Evolutionary conservation across 2,113 vertebrate species (phyloP), one percentile per base, ranked within the genome.

Genomic region (Meles meles): DNA sequence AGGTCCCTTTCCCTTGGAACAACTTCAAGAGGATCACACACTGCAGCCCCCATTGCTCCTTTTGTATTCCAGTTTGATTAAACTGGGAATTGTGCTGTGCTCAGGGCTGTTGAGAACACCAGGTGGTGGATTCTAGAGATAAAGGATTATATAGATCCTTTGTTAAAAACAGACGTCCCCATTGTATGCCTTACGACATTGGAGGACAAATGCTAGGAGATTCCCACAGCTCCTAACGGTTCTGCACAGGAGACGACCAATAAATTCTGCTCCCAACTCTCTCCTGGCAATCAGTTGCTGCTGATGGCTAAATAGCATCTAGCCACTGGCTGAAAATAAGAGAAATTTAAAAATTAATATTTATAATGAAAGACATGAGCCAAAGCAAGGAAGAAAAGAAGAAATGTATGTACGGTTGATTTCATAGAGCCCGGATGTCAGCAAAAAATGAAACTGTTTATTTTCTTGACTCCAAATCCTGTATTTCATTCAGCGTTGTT

Each of bases 51-150:
- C 71, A 2, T 1, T 3, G 92, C 92, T 93, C 87, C 69, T 61
- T 98, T 84, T 97, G 83, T 97, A 42, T 76, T 76, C 90, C 95
- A 84, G 93, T 95, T 95, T 96, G 97, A 97, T 98, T 97, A 93
- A 96, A 95, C 96, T 97, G 97, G 97, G 97, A 98, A 96, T 96
- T 93, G 93, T 55, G 92, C 94, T 81, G 42, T 42, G 94, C 96
- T 93, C 80, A 7, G 4, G 52, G 96, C 93, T 61, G 69, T 82
- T 89, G 80, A 87, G 74, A 89, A 93, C 74, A 79, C 89, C 95
- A 95, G 96, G 97, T 92, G 97, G 96, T 83, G 20, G 83, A 88
- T 93, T 72, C 92, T 71, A 65, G 71, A 93, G 77, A 97, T 93
- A 97, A 97, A 96, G 34, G 83, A 52, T 88, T 82, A 44, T 37